Conservation (phyloP, 2,113 vertebrate species). For the Pedetes capensis region DNA sequence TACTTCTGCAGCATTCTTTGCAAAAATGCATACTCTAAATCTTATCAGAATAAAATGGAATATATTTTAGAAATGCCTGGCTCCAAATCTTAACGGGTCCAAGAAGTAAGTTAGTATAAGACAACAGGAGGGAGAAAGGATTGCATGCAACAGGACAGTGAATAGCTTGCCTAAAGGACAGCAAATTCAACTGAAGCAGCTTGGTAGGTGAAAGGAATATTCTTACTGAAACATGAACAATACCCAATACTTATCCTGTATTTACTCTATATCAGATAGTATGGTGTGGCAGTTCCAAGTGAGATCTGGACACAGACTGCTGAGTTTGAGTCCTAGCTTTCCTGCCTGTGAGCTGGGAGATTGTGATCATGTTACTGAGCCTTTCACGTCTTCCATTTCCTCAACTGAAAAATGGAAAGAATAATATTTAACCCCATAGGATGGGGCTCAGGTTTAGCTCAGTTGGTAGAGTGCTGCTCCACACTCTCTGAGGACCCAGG, state of each 20-base stretch:
- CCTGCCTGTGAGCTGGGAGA: neutral
- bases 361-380: too few species aligned
- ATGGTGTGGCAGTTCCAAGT: too few species aligned
- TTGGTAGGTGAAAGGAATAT: neutral
- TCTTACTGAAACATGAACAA: neutral
- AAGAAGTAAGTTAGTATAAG: neutral
- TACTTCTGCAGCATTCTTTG: too few species aligned
- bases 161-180: neutral
- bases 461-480: too few species aligned
- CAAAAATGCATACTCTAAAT: neutral
- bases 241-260: neutral
- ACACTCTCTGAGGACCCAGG: too few species aligned
- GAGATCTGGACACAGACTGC: too few species aligned
- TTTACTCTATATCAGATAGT: neutral
- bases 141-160: neutral
- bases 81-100: too few species aligned
- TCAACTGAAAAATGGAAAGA: neutral
- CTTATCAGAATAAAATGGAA: neutral
- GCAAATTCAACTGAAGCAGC: neutral
- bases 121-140: accelerated
- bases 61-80: too few species aligned
- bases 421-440: too few species aligned
- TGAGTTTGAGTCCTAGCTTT: too few species aligned
- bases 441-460: too few species aligned
- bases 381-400: too few species aligned